Conservation (phyloP, 1,140 invertebrate genomes). For the Drosophila pruinosa region DNA sequence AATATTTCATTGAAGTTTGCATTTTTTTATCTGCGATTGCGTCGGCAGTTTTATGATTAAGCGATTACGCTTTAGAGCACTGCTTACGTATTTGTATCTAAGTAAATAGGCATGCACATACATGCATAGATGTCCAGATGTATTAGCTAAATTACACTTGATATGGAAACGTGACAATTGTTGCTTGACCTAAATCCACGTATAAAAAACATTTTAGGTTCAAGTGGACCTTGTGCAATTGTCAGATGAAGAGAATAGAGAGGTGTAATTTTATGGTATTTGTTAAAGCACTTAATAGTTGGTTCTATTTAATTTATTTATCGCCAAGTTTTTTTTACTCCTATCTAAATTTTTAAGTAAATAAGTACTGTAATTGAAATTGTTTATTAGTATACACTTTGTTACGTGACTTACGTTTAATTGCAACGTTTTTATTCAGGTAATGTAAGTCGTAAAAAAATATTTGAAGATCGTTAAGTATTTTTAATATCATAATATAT, state of each 20-base stretch:
- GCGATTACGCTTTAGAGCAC: conserved; percentile 44
- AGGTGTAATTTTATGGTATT: conserved; percentile 7
- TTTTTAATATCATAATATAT: conserved; percentile 48
- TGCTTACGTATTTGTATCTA: not conserved
- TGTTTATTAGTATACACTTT: not conserved
- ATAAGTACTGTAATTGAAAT: not conserved
- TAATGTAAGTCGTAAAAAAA: not conserved
- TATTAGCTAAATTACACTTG: conserved; percentile 19
- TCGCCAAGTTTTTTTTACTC: conserved; percentile 1
- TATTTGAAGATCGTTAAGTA: too few species aligned
- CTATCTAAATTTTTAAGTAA: not conserved
- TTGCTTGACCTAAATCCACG: conserved; percentile 22
- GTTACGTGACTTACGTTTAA: not conserved
- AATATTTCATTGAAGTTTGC: conserved; percentile 53
- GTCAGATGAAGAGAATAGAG: not conserved
- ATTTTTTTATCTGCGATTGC: conserved; percentile 61
- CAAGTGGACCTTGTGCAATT: conserved; percentile 11
- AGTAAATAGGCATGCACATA: not conserved
- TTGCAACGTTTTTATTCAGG: not conserved
- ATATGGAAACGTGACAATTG: conserved; percentile 32
- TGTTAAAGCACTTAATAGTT: conserved; percentile 10
- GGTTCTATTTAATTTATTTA: conserved; percentile 22
- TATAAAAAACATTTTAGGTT: conserved; percentile 4
- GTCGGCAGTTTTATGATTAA: conserved; percentile 37
- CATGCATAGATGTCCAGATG: not conserved